A percentile compares a stretch with the other conserved stretches of the same genome.
These are phyloP conservation scores for Nymphalis c-album DNA, from an alignment of 2,888 invertebrate genomes.

Conservation along the genomic window DNA sequence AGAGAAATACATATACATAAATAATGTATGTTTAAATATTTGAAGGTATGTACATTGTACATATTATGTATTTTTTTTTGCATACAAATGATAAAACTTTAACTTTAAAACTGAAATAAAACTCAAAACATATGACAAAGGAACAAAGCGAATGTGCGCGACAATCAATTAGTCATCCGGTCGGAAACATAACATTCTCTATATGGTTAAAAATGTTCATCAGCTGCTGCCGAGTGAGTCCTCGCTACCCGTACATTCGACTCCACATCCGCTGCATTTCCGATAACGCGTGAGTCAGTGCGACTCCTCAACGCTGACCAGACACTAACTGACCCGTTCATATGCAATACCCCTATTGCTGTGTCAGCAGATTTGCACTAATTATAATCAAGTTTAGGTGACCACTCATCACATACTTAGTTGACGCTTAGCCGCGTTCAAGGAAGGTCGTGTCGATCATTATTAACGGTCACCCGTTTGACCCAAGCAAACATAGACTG, in stretches of 20 bases:
- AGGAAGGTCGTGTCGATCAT: conserved; percentile 58
- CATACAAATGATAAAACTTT: conserved; percentile 6
- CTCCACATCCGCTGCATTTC: conserved; percentile 72
- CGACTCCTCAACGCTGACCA: conserved; percentile 31
- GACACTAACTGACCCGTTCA: conserved; percentile 52
- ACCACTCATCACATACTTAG: conserved; percentile 48
- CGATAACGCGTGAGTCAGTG: conserved; percentile 75
- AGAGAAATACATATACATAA: background rate
- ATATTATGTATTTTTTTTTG: background rate
- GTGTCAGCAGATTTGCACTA: conserved; percentile 54
- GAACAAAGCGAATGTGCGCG: conserved; percentile 58
- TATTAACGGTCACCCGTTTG: conserved; percentile 41
- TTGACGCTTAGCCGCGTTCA: conserved; percentile 51
- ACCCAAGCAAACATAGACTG: conserved; percentile 52
- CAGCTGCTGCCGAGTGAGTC: conserved; percentile 61
- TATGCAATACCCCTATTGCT: conserved; percentile 52
- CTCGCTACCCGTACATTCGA: conserved; percentile 55
- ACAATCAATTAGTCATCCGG: conserved; percentile 70
- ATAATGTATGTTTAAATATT: background rate
- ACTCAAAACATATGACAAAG: conserved; percentile 59
- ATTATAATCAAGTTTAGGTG: conserved; percentile 50
- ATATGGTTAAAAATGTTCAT: conserved; percentile 67
- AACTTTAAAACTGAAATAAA: conserved; percentile 16
- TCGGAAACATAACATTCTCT: conserved; percentile 59
- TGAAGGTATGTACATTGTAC: too few species aligned